phyloP scores from a whole-genome alignment of 2,888 invertebrate genomes.

The Tenodera sinensis region DNA sequence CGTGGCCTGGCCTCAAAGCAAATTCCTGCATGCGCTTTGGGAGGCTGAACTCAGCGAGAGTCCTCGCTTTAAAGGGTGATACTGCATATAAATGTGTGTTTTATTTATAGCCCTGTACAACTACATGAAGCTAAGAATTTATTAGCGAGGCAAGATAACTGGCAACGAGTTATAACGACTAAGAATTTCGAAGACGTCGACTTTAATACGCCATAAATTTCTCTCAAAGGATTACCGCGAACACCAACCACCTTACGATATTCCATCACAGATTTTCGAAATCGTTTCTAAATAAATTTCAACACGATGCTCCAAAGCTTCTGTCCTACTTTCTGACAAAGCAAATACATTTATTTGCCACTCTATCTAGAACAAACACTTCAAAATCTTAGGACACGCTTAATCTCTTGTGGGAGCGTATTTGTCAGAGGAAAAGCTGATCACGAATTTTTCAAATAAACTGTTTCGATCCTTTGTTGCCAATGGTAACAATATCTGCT shows the following conservation, averaged over 20 bases:
- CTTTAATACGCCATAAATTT: neutral
- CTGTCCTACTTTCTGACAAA: neutral
- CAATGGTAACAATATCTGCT: too few species aligned
- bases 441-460: neutral
- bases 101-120: neutral
- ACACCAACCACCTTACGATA: neutral
- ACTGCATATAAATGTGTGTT: neutral
- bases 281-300: neutral
- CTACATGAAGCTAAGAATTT: neutral
- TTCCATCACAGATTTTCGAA: neutral
- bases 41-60: neutral
- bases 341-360: neutral
- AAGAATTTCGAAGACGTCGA: neutral
- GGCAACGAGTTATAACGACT: neutral
- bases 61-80: neutral
- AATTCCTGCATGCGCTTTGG: neutral
- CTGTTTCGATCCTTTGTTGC: too few species aligned
- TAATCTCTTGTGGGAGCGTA: neutral
- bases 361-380: neutral
- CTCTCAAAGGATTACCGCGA: neutral
- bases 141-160: neutral
- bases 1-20: neutral
- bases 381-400: neutral
- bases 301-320: neutral
- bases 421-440: neutral